Evolutionary conservation across 2,797 vertebrate species (phyloP).

Genomic region (Pipistrellus nathusii): DNA sequence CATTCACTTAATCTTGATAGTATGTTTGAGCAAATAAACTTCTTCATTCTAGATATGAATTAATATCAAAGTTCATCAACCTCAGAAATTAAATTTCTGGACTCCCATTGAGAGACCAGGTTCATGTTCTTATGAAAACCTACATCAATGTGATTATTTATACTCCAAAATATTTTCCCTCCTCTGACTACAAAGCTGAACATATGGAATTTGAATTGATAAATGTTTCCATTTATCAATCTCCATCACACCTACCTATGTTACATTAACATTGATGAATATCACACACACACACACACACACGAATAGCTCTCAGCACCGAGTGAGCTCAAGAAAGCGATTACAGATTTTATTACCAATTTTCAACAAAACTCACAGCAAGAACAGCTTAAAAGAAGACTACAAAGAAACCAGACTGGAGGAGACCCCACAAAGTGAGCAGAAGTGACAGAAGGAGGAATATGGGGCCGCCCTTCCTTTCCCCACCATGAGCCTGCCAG

Average conservation of each 20-base stretch:
- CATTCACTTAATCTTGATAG: neutral
- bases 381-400: neutral
- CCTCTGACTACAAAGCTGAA: conserved; percentile 21
- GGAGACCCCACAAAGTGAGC: neutral
- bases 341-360: neutral
- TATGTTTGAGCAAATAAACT: neutral
- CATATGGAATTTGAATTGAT: conserved; percentile 18
- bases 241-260: neutral
- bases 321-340: neutral
- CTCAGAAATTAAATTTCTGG: conserved; percentile 40
- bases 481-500: neutral
- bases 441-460: neutral
- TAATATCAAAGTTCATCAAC: neutral
- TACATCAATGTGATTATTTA: neutral
- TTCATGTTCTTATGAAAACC: conserved; percentile 35
- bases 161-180: neutral
- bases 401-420: neutral
- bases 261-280: conserved; percentile 32
- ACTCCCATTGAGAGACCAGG: neutral
- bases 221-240: neutral
- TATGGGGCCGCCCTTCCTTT: neutral
- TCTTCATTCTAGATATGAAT: conserved; percentile 13
- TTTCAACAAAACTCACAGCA: neutral
- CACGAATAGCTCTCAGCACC: neutral
- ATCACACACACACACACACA: too few species aligned